Evolutionary conservation across 2,888 invertebrate species (phyloP).

Genomic region (Spatulosminthurus flaviceps): DNA sequence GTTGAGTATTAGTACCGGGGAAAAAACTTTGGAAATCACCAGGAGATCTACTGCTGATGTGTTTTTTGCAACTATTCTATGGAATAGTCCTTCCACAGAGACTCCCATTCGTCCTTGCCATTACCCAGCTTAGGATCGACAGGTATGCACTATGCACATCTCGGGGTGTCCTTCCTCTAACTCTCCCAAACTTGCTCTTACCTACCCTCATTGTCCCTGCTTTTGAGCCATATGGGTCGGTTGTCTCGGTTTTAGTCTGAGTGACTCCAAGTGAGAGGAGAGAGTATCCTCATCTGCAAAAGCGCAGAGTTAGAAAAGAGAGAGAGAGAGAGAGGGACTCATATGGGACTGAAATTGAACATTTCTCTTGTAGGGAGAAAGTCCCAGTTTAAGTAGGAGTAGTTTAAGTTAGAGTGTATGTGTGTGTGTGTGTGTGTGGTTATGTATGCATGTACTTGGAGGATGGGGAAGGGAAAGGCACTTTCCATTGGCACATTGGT

Average conservation of each 20-base stretch:
- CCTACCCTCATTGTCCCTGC: constrained; percentile 4
- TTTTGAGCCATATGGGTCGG: background rate
- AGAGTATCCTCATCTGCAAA: background rate
- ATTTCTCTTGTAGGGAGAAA: too few species aligned
- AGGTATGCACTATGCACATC: constrained; percentile 18
- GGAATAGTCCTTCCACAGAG: background rate
- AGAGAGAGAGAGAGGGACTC: too few species aligned
- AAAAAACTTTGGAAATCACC: constrained; percentile 50
- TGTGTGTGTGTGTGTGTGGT: too few species aligned
- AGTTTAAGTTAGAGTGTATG: too few species aligned
- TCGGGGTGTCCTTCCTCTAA: background rate
- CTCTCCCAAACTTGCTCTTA: background rate
- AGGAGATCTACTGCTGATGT: constrained; percentile 48
- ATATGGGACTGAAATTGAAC: too few species aligned
- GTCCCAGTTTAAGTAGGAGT: too few species aligned
- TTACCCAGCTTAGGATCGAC: constrained; percentile 6
- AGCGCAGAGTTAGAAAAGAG: too few species aligned
- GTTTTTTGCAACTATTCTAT: constrained; percentile 40
- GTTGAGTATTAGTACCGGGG: constrained; percentile 46
- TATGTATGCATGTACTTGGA: too few species aligned
- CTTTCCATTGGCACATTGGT: too few species aligned
- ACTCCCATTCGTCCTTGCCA: constrained; percentile 13
- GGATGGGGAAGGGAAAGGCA: too few species aligned
- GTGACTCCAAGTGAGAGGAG: background rate
- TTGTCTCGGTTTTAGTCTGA: background rate